Conservation (phyloP, 2,888 invertebrate genomes). For the Netelia virgata region DNA sequence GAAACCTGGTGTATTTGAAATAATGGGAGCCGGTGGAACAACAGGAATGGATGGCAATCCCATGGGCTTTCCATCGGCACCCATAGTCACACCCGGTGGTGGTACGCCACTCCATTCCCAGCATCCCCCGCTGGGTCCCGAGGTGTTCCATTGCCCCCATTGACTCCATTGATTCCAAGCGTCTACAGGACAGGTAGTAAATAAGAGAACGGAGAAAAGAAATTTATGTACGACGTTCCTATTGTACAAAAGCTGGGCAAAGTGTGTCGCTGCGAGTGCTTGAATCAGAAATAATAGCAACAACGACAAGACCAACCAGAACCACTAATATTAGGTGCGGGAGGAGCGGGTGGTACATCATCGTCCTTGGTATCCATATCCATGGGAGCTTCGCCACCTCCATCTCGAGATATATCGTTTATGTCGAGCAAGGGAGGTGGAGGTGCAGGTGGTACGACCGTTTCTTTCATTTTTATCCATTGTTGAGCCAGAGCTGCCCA, state of each 20-base stretch:
- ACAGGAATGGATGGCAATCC: conserved; percentile 78
- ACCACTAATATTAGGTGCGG: conserved; percentile 83
- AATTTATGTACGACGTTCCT: not conserved
- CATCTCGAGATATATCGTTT: conserved; percentile 83
- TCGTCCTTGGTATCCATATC: conserved; percentile 92
- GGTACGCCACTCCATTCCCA: conserved; percentile 83
- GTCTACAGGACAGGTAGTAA: conserved; percentile 68
- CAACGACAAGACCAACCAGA: conserved; percentile 73
- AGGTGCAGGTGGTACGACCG: conserved; percentile 87
- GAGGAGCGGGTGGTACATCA: conserved; percentile 84
- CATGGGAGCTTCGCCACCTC: conserved; percentile 95
- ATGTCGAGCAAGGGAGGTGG: conserved; percentile 86
- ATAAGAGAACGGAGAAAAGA: conserved; percentile 18
- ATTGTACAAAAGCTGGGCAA: not conserved
- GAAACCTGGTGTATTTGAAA: conserved; percentile 79
- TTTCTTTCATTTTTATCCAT: conserved; percentile 98
- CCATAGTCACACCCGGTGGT: conserved; percentile 80
- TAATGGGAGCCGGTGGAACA: conserved; percentile 80
- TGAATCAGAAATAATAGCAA: too few relatives aligned
- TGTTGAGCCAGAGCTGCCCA: conserved; percentile 99
- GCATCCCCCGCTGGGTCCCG: conserved; percentile 78
- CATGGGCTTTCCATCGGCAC: conserved; percentile 81
- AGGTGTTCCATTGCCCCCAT: conserved; percentile 81
- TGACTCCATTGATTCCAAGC: conserved; percentile 82
- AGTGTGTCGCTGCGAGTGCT: too few relatives aligned